Evolutionary conservation across 2,888 invertebrate species (phyloP).

Genomic region (Neoascia interrupta): DNA sequence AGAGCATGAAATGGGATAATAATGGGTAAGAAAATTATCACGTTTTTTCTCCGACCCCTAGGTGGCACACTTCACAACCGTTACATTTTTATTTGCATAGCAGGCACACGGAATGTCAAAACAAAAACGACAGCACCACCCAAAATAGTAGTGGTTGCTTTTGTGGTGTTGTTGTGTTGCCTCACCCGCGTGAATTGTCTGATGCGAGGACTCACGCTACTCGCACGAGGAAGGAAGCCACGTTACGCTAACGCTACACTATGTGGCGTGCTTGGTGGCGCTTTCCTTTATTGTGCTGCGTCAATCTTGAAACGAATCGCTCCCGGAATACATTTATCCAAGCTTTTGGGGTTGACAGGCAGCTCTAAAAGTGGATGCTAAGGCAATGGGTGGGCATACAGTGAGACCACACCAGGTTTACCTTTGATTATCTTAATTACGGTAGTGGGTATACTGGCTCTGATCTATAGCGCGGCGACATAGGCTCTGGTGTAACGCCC

Average conservation of each 20-base stretch:
- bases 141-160: conserved; percentile 47
- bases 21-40: conserved; percentile 69
- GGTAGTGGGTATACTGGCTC: conserved; percentile 37
- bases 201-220: conserved; percentile 6
- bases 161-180: too few relatives aligned
- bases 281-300: conserved; percentile 18
- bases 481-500: conserved; percentile 11
- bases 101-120: conserved; percentile 45
- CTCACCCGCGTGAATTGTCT: conserved; percentile 1
- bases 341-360: conserved; percentile 44
- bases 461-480: neutral
- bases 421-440: conserved; percentile 69
- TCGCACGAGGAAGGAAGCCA: conserved; percentile 11
- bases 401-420: conserved; percentile 58
- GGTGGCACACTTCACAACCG: conserved; percentile 7
- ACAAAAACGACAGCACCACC: conserved; percentile 35
- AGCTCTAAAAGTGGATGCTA: neutral
- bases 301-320: conserved; percentile 38
- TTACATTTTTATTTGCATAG: conserved; percentile 65
- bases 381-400: neutral
- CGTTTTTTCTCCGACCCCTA: conserved; percentile 52
- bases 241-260: neutral
- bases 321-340: conserved; percentile 47
- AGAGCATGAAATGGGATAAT: conserved; percentile 69
- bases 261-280: too few relatives aligned